Base-by-base conservation (phyloP, 2,113 vertebrate species). In the Cyanoramphus novaezelandiae region DNA sequence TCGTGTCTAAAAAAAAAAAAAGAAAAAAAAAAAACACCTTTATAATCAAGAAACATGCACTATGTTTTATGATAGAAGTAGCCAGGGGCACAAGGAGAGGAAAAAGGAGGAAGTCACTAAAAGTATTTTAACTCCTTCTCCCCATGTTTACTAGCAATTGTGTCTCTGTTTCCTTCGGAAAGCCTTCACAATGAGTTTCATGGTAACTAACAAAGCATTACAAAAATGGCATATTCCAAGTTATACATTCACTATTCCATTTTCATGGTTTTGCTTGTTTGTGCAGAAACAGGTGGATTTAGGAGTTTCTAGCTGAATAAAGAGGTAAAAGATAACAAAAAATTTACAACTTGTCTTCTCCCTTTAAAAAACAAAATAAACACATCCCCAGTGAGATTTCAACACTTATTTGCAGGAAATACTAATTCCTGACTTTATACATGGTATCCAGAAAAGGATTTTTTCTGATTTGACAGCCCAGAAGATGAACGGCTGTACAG, bases 61-160 rank as follows among this genome's bases (percentile, higher is more conserved):
- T 35, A 1, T 15, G 1, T 53, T 87, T 13, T 67, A 19, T 46
- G 7, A n/a, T 29, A 8, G 37, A 7, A 67, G 10, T 70, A 78
- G 8, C 3, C 6, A 28, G 24, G 7, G 3, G 1, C 19, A 52
- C 3, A 49, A 17, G 6, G 6, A 7, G 39, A 85, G 17, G 33
- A 43, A 82, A 82, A 75, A 1, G 2, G 7, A 62, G 4, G 12
- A 88, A 53, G 10, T 75, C 10, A 20, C 1, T 53, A 19, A 7
- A 8, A 62, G 25, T 39, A 23, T 75, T 81, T 87, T 81, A 69
- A 18, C 4, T 53, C 14, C 44, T 82, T 15, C 4, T 57, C 10
- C 79, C 28, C 6, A 0, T 44, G 4, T 24, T 53, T 67, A 43
- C 9, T 17, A 81, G 1, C 55, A 77, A 49, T 46, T 3, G 3